phyloP scores from a whole-genome alignment of 2,113 vertebrate genomes.

The Gasterosteus aculeatus region DNA sequence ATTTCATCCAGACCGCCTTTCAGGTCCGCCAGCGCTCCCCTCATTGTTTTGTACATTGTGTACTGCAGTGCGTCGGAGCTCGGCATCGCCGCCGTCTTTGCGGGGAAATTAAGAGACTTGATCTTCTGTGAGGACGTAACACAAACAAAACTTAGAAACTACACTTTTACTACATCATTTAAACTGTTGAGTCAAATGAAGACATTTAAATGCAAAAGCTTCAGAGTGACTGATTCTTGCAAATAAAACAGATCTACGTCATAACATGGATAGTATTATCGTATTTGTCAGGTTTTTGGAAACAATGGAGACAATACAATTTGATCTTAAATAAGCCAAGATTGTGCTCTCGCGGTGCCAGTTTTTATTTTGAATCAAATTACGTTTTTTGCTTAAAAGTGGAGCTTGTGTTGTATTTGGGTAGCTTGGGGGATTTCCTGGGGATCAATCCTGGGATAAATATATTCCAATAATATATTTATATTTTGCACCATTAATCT shows the following conservation, averaged over 20 bases:
- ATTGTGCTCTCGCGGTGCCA: no score
- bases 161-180: no score
- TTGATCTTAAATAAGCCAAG: no score
- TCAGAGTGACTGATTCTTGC: no score
- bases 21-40: constrained; percentile 66
- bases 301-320: no score
- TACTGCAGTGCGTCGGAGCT: constrained; percentile 72
- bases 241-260: no score
- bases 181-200: no score
- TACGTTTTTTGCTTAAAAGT: no score
- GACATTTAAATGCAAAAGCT: no score
- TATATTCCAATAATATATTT: not conserved
- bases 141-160: not conserved
- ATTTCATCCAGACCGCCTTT: constrained; percentile 62
- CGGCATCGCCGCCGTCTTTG: constrained; percentile 62
- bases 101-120: constrained; percentile 66
- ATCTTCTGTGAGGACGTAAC: constrained; percentile 58
- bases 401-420: not conserved
- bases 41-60: constrained; percentile 73
- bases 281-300: no score
- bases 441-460: not conserved
- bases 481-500: not conserved
- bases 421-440: not conserved
- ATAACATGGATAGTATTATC: no score
- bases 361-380: no score